Evolutionary conservation across 2,797 vertebrate genomes (phyloP).

Genomic region (Anguilla marmorata): DNA sequence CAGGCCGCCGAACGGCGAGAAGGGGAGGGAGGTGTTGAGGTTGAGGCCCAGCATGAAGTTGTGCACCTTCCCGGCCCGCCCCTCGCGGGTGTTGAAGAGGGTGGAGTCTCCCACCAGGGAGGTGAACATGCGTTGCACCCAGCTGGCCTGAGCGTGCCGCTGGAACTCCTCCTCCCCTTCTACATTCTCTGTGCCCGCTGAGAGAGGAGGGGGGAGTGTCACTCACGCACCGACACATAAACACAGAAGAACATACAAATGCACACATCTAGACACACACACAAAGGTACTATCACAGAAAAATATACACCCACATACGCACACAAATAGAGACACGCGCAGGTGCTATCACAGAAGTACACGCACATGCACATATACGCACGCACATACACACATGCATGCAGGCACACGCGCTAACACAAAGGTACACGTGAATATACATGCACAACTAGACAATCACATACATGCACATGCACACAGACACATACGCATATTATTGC

Average conservation of each 20-base stretch:
- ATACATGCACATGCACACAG: neutral
- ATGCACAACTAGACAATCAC: neutral
- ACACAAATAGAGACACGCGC: neutral
- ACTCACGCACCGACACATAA: neutral
- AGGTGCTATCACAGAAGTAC: neutral
- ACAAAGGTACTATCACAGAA: neutral
- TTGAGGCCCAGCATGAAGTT: conserved; percentile 98
- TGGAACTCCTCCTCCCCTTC: conserved; percentile 73
- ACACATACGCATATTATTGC: neutral
- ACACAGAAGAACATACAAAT: neutral
- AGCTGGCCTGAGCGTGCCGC: conserved; percentile 83
- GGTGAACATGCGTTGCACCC: conserved; percentile 92
- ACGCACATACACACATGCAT: neutral
- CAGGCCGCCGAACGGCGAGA: conserved; percentile 73
- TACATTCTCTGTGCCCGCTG: conserved; percentile 66
- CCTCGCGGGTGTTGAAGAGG: conserved; percentile 94
- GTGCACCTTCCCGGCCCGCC: conserved; percentile 94
- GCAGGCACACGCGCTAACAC: too few relatives aligned
- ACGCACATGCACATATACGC: neutral
- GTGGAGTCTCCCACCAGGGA: conserved; percentile 85
- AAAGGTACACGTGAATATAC: too few relatives aligned
- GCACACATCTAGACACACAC: neutral
- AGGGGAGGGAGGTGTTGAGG: conserved; percentile 83
- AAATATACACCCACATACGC: neutral
- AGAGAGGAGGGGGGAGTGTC: neutral